Evolutionary conservation across 2,113 vertebrate genomes (phyloP).

Genomic region (Spilogale gracilis): DNA sequence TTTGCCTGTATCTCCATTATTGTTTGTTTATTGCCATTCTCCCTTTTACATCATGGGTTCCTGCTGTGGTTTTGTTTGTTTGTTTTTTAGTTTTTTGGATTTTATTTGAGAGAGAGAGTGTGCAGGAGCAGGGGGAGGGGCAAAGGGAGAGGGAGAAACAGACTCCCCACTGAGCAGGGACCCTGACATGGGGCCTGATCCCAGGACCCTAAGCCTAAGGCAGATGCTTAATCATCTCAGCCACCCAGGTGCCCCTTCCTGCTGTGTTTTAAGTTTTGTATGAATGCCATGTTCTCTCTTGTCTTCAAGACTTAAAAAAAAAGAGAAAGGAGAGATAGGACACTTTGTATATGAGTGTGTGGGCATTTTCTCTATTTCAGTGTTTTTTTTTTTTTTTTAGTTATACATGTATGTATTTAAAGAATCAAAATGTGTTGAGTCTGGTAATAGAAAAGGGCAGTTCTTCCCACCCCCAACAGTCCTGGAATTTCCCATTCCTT

Average conservation of each 20-base stretch:
- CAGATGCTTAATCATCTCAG: not conserved
- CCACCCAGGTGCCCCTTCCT: not conserved
- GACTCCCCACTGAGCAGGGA: not conserved
- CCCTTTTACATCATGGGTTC: not conserved
- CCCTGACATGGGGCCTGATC: not conserved
- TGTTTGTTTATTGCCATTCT: not conserved
- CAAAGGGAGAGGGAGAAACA: not conserved
- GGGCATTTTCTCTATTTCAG: not conserved
- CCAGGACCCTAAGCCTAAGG: not conserved
- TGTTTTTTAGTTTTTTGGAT: not conserved
- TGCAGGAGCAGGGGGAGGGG: not conserved
- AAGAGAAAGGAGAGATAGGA: not conserved
- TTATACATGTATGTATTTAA: constrained; percentile 13
- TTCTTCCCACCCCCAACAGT: not conserved
- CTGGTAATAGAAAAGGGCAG: constrained; percentile 37
- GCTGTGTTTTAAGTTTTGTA: constrained; percentile 2
- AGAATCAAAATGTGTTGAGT: not conserved
- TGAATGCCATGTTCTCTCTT: not conserved
- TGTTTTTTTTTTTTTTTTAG: not conserved
- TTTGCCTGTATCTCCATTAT: not conserved
- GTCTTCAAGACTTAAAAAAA: not conserved
- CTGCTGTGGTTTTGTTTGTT: not conserved
- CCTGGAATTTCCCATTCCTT: constrained; percentile 33
- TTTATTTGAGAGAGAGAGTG: not conserved
- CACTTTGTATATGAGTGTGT: not conserved